phyloP scores from a whole-genome alignment of 92 coral and sea anemone genomes.

The Hydrozoanthus gracilis region DNA sequence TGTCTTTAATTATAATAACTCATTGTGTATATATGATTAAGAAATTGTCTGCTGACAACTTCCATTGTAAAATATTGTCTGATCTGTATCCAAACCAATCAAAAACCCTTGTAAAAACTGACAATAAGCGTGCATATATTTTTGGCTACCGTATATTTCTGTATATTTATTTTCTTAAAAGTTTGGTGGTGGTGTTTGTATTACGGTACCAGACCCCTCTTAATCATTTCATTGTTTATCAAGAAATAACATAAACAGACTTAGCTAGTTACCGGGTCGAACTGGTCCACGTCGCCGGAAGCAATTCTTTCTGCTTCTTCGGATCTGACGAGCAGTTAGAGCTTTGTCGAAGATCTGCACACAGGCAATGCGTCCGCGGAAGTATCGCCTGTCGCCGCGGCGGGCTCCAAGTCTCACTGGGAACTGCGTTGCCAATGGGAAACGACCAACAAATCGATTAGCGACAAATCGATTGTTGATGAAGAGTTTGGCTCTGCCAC shows the following conservation, averaged over 20 bases:
- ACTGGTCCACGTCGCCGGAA: conserved; percentile 16
- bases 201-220: too few species aligned
- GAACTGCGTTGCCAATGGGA: conserved; percentile 10
- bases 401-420: conserved; percentile 38
- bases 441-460: neutral
- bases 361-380: conserved; percentile 33
- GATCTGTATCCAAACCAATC: too few species aligned
- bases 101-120: too few species aligned
- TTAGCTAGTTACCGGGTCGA: neutral
- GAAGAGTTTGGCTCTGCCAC: conserved; percentile 32
- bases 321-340: conserved; percentile 11
- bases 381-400: conserved; percentile 15
- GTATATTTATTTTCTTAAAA: too few species aligned
- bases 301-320: neutral
- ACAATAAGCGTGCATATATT: too few species aligned
- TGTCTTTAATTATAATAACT: too few species aligned
- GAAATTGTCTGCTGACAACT: too few species aligned
- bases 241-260: neutral
- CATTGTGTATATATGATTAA: too few species aligned
- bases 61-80: too few species aligned
- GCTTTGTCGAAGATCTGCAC: conserved; percentile 19
- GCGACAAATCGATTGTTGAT: conserved; percentile 30
- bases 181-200: too few species aligned
- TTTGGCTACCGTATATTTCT: too few species aligned
- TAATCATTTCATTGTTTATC: too few species aligned